Evolutionary conservation across 2,113 vertebrate genomes (phyloP).

Genomic region (Synchiropus splendidus): DNA sequence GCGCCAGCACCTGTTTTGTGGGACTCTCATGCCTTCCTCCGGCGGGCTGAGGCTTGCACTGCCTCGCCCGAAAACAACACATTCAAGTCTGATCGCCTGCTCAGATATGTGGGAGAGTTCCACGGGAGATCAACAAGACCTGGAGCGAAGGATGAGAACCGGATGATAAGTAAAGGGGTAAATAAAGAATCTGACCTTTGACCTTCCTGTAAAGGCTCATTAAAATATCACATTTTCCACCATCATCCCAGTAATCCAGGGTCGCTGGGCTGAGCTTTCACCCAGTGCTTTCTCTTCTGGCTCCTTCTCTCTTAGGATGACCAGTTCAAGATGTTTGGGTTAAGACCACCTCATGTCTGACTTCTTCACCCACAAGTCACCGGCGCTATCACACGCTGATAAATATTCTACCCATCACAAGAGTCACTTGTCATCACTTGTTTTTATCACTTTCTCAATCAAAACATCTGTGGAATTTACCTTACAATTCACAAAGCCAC

Average conservation of each 20-base stretch:
- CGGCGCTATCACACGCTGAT: background rate
- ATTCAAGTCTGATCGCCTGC: constrained; percentile 25
- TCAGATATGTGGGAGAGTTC: constrained; percentile 36
- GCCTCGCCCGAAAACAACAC: constrained; percentile 28
- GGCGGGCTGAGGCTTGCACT: constrained; percentile 36
- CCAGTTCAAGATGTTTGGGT: too few relatives aligned
- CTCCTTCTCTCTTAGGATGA: background rate
- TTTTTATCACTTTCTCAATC: background rate
- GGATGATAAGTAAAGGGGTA: constrained; percentile 9
- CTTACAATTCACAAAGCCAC: background rate
- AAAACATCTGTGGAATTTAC: background rate
- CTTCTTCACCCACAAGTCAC: too few relatives aligned
- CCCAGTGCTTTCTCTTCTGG: background rate
- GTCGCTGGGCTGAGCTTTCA: too few relatives aligned
- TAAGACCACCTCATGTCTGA: too few relatives aligned
- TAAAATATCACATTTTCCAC: background rate
- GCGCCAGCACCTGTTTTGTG: constrained; percentile 54
- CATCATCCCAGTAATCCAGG: too few relatives aligned
- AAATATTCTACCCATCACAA: too few relatives aligned
- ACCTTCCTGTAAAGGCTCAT: background rate
- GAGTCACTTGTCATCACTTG: too few relatives aligned
- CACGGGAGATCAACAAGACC: constrained; percentile 24
- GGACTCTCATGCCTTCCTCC: constrained; percentile 17
- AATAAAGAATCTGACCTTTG: constrained; percentile 13
- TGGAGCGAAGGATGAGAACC: background rate